phyloP scores from a whole-genome alignment of 2,797 vertebrate species.

The Lacerta agilis region DNA sequence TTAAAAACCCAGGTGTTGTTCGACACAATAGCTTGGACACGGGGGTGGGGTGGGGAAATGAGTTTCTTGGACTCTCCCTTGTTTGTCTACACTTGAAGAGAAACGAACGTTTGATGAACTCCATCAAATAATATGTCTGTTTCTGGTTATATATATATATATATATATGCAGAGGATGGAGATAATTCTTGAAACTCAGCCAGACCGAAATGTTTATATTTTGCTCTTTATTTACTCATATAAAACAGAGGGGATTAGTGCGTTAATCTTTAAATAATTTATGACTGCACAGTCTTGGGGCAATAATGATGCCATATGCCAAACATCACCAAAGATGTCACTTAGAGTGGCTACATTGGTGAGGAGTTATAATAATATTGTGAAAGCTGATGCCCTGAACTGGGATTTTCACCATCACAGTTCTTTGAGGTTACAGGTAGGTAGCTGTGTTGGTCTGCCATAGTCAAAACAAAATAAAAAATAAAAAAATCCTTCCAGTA shows the following conservation, averaged over 20 bases:
- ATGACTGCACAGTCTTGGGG: not conserved
- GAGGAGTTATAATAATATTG: not conserved
- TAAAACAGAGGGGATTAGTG: not conserved
- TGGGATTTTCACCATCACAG: not conserved
- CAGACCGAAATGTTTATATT: not conserved
- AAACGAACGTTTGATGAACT: constrained; percentile 5
- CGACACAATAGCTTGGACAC: fast-evolving
- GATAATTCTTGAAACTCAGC: not conserved
- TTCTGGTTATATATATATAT: not conserved
- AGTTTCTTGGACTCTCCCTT: not conserved
- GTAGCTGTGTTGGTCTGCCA: too few relatives aligned
- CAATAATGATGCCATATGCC: not conserved
- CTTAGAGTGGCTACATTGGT: too few relatives aligned
- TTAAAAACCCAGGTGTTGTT: not conserved
- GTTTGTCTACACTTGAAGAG: not conserved
- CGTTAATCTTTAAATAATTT: not conserved
- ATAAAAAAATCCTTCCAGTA: too few relatives aligned
- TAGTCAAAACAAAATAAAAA: too few relatives aligned
- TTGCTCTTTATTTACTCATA: not conserved
- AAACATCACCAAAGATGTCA: not conserved
- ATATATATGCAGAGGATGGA: not conserved
- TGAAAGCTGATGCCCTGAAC: not conserved
- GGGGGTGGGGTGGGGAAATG: not conserved
- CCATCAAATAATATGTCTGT: not conserved
- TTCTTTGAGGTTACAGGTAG: not conserved